phyloP scores from a whole-genome alignment of 2,113 vertebrate genomes.

The Quiscalus mexicanus region DNA sequence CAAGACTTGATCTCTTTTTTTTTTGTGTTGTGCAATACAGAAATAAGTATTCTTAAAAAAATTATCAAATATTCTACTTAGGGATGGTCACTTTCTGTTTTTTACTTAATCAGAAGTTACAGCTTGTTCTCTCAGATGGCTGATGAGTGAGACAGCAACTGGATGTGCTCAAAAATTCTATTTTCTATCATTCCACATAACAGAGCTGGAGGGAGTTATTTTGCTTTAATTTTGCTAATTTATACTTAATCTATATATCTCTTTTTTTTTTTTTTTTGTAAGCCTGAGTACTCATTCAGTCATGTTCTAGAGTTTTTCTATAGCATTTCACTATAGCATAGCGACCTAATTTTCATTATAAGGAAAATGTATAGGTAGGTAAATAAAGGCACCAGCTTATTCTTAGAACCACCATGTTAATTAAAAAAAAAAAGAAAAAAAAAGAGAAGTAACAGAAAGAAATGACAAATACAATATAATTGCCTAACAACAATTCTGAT shows the following conservation, averaged over 20 bases:
- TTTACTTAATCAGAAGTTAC: background rate
- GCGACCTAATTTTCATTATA: background rate
- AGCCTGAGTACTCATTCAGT: background rate
- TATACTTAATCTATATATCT: background rate
- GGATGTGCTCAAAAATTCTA: background rate
- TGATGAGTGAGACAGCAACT: background rate
- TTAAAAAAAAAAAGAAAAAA: background rate
- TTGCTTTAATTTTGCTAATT: background rate
- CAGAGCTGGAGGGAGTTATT: background rate
- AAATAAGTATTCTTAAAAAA: background rate
- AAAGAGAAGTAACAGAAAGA: conserved; percentile 7
- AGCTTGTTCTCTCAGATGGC: background rate
- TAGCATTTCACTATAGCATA: background rate
- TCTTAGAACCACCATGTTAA: background rate
- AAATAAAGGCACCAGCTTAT: background rate
- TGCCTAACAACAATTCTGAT: background rate
- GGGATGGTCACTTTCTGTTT: background rate
- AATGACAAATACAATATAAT: background rate
- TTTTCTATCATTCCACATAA: background rate
- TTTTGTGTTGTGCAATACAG: background rate
- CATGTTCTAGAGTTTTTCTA: background rate
- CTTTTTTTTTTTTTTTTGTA: background rate
- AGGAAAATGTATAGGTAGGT: background rate
- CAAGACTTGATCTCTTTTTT: background rate
- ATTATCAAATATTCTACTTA: background rate